Percentiles rank a stretch among this genome's conserved stretches.
Conservation (phyloP, 2,113 vertebrate genomes). For the Oryzias javanicus region DNA sequence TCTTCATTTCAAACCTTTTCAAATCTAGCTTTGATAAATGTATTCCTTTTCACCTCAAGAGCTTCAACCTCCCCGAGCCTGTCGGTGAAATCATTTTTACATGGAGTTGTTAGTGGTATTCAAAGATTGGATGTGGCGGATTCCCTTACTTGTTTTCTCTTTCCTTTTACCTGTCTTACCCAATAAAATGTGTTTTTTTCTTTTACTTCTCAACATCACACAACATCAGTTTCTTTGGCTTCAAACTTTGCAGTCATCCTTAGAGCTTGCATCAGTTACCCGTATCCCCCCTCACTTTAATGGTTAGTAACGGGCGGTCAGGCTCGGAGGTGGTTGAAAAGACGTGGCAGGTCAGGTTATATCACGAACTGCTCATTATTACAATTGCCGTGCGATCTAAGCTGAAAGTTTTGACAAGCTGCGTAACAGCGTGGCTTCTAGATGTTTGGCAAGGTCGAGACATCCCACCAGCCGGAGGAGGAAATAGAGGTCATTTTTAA, state of each 20-base stretch:
- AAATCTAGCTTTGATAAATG: too few species aligned
- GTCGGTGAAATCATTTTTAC: not conserved
- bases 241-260: slow-evolving; percentile 34
- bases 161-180: not conserved
- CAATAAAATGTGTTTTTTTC: not conserved
- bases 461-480: slow-evolving; percentile 18
- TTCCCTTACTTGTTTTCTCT: not conserved
- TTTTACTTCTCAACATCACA: slow-evolving; percentile 9
- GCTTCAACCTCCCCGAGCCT: not conserved
- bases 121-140: slow-evolving; percentile 1
- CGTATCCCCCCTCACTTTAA: slow-evolving; percentile 14
- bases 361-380: slow-evolving; percentile 42
- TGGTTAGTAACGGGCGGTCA: slow-evolving; percentile 30
- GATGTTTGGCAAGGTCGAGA: slow-evolving; percentile 18
- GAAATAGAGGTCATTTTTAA: slow-evolving; percentile 6
- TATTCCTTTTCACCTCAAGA: not conserved
- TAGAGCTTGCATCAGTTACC: slow-evolving; percentile 40
- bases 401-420: slow-evolving; percentile 24
- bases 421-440: slow-evolving; percentile 32
- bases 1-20: too few species aligned
- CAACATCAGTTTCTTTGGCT: slow-evolving; percentile 10
- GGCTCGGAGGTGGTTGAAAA: slow-evolving; percentile 12
- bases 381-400: slow-evolving; percentile 20
- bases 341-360: slow-evolving; percentile 47
- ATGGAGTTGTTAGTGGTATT: slow-evolving; percentile 3